Evolutionary conservation across 2,888 invertebrate genomes (phyloP), one percentile per base, ranked within the genome.

Genomic region (Orchesellides sinensis): DNA sequence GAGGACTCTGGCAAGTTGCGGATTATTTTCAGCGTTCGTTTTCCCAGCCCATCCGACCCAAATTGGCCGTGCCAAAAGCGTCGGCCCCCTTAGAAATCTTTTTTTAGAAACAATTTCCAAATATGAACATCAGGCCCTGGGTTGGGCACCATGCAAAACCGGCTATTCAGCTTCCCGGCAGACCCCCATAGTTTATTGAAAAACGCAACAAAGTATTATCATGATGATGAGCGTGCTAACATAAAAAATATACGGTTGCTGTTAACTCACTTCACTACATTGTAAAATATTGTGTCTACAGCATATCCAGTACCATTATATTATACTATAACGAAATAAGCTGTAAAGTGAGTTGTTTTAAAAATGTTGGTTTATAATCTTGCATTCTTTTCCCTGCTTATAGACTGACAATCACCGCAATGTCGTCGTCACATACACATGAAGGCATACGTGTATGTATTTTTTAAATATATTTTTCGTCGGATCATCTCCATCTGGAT

Each of bases 81-180:
- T 82, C 82, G 82, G 82, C 82, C 82, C 84, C 86, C 84, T 83
- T 82, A 83, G 84, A 83, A 83, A 84, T 86, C 86, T 86, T 86
- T 86, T 86, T 86, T 86, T 86, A 86, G 86, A 86, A 83, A 86
- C 86, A 86, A 83, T 86, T 86, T 86, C 86, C 86, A 84, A 86
- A 86, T 86, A 86, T 86, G 86, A 86, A 83, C 86, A 86, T 86
- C 84, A 95, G 81, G 81, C 74, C 81, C 81, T 82, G 81, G 81
- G 68, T 81, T 74, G 74, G 68, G 74, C 74, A 69, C 61, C 68
- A 82, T 82, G 81, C 74, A 82, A 82, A 82, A 82, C 81, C 69
- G 74, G 81, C 81, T 82, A 82, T 82, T 82, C 69, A 82, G 81
- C 81, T 82, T 82, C 74, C 74, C 81, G 81, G 81, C 81, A 82